These are phyloP conservation scores for Cryptocheilus praepositus DNA, from an alignment of 2,888 invertebrate genomes.

Conservation along the genomic window DNA sequence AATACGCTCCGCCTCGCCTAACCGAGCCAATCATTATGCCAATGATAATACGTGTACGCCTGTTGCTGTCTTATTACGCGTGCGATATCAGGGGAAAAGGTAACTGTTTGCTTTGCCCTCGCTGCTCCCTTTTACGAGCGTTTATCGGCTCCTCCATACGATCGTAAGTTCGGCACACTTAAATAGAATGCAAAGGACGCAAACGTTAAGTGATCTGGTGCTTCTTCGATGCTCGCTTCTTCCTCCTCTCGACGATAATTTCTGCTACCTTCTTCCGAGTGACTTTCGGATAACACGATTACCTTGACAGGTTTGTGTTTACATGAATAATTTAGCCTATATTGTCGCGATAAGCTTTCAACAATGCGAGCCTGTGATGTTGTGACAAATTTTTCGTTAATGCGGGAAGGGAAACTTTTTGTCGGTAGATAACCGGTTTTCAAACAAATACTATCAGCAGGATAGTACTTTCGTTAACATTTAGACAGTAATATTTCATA, in stretches of 20 bases:
- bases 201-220: too few relatives aligned
- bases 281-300: not conserved
- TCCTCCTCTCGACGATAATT: constrained; percentile 1
- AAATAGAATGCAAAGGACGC: constrained; percentile 1
- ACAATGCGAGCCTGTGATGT: too few relatives aligned
- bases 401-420: too few relatives aligned
- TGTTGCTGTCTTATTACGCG: constrained; percentile 16
- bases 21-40: constrained; percentile 29
- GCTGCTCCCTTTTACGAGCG: constrained; percentile 1
- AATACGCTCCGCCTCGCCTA: not conserved
- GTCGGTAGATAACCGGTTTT: too few relatives aligned
- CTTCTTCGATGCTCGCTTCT: not conserved
- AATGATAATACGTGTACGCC: constrained; percentile 26
- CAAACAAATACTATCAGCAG: too few relatives aligned
- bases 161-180: constrained; percentile 1
- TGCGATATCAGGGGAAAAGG: constrained; percentile 24
- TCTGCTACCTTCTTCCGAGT: too few relatives aligned
- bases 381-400: too few relatives aligned
- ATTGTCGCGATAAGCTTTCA: too few relatives aligned
- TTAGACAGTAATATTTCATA: too few relatives aligned
- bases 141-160: not conserved
- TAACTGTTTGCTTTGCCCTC: constrained; percentile 17
- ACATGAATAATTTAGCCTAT: not conserved
- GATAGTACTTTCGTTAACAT: too few relatives aligned
- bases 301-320: constrained; percentile 6